A percentile compares a stretch with the other conserved stretches of the same genome.
These are phyloP conservation scores for Thymallus thymallus DNA, from an alignment of 2,113 vertebrate genomes.

Conservation along the genomic window DNA sequence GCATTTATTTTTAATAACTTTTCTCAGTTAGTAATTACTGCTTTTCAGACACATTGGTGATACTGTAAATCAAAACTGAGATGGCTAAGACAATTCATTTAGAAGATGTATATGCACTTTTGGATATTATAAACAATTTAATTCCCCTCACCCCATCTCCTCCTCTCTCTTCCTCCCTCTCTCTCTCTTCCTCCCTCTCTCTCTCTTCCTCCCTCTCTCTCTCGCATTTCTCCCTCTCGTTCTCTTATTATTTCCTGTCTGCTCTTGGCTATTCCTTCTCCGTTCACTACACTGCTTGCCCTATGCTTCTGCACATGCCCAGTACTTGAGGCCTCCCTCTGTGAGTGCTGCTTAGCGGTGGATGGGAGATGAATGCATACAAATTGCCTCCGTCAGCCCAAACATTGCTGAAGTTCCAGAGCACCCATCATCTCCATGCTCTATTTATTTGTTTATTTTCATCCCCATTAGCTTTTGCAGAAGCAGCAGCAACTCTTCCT, in stretches of 20 bases:
- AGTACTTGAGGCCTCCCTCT: neutral
- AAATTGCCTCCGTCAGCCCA: constrained; percentile 3
- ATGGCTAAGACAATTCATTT: neutral
- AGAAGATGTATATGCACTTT: neutral
- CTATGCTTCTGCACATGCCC: neutral
- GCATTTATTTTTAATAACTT: constrained; percentile 21
- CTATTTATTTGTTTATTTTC: too few relatives aligned
- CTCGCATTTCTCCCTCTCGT: neutral
- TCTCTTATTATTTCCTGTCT: neutral
- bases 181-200: neutral
- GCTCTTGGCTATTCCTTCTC: neutral
- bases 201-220: neutral
- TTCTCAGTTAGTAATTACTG: neutral
- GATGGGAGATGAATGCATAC: constrained; percentile 9
- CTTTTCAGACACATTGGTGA: neutral
- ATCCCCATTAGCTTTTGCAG: too few relatives aligned
- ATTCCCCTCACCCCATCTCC: neutral
- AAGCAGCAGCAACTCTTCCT: too few relatives aligned
- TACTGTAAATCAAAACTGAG: neutral
- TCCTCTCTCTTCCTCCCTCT: neutral
- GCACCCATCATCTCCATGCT: neutral
- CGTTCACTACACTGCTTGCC: neutral
- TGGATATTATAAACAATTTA: too few relatives aligned
- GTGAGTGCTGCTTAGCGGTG: neutral
- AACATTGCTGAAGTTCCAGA: constrained; percentile 5